A percentile compares a stretch with the other conserved stretches of the same genome.
Conservation (phyloP, 2,113 vertebrate genomes). For the Herpetotheres cachinnans region DNA sequence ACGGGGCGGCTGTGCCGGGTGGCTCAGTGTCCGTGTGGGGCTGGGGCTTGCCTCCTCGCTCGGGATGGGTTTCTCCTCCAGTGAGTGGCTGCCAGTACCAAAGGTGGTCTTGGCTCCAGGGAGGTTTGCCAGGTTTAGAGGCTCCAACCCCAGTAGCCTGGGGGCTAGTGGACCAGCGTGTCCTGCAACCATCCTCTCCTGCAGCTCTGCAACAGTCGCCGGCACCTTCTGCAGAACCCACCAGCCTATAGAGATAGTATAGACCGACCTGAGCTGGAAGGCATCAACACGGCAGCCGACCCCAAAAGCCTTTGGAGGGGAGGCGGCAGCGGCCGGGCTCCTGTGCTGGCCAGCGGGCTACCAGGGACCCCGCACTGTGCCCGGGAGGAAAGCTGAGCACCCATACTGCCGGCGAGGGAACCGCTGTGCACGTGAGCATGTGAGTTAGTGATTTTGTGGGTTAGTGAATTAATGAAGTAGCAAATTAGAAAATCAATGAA, state of each 20-base stretch:
- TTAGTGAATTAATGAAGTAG: neutral
- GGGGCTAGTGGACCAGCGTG: too few species aligned
- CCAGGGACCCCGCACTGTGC: fast-evolving
- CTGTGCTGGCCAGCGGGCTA: neutral
- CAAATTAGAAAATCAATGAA: neutral
- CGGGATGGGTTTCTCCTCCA: neutral
- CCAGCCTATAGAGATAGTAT: neutral
- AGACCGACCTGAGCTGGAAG: neutral
- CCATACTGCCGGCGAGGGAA: fast-evolving
- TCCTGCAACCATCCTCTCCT: neutral
- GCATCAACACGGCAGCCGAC: fast-evolving
- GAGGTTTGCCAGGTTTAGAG: neutral
- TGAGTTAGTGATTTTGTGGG: neutral
- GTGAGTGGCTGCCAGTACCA: fast-evolving
- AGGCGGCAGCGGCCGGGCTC: fast-evolving
- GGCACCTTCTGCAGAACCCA: neutral
- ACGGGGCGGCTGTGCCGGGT: neutral
- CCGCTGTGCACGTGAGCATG: fast-evolving
- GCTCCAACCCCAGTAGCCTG: fast-evolving
- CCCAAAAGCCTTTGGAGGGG: neutral
- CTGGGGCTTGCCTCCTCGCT: neutral
- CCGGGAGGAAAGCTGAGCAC: neutral
- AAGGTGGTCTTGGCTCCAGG: neutral
- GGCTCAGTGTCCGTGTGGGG: neutral
- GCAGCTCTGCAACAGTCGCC: neutral